phyloP scores from a whole-genome alignment of 1,140 invertebrate species.

The Trinorchestia longiramus region DNA sequence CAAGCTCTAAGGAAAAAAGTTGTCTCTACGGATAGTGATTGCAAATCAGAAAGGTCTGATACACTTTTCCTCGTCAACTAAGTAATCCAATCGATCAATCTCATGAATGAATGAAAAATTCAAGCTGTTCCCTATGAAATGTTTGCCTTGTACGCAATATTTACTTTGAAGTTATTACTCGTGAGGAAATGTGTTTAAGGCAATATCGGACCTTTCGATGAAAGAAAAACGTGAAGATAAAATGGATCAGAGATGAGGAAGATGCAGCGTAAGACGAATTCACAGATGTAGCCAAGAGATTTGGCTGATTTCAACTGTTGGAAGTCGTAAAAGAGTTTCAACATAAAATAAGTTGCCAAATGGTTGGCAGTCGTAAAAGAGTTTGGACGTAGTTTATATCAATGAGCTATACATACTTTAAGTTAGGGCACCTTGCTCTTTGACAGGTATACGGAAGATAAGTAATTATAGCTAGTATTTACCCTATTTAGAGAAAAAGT shows the following conservation, averaged over 20 bases:
- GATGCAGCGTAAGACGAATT: background rate
- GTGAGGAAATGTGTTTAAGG: background rate
- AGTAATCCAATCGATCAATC: background rate
- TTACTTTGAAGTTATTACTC: background rate
- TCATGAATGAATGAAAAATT: background rate
- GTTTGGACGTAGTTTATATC: no score
- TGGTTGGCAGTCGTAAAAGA: no score
- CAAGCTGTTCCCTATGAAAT: background rate
- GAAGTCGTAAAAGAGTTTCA: no score
- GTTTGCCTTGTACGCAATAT: background rate
- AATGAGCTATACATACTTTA: no score
- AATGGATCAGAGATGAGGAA: background rate
- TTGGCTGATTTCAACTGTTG: no score
- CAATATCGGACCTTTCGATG: background rate
- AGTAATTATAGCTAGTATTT: background rate
- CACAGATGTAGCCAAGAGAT: background rate
- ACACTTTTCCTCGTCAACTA: background rate
- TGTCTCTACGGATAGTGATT: background rate
- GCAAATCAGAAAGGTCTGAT: background rate
- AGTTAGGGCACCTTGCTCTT: no score
- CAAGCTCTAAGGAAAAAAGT: background rate
- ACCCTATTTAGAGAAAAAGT: background rate
- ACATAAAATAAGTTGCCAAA: no score
- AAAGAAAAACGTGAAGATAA: background rate
- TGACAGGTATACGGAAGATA: no score